A percentile compares a stretch with the other conserved stretches of the same genome.
These are phyloP conservation scores for Ptilorrhoa leucosticta DNA, from an alignment of 2,113 vertebrate species.

Conservation along the genomic window DNA sequence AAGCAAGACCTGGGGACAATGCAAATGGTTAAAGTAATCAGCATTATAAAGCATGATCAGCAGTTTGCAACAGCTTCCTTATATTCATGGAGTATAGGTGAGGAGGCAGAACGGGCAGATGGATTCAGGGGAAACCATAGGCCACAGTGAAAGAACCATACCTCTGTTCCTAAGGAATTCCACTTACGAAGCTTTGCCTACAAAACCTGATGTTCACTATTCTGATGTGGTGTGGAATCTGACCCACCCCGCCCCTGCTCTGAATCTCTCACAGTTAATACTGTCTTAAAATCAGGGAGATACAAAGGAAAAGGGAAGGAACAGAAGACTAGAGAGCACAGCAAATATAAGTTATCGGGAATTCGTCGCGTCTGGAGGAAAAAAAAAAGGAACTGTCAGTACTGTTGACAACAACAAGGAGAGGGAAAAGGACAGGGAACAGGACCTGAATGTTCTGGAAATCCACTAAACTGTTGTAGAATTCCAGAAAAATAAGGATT, in stretches of 20 bases:
- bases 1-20: neutral
- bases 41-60: neutral
- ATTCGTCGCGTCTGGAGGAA: neutral
- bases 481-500: neutral
- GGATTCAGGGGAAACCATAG: neutral
- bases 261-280: neutral
- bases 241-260: too few relatives aligned
- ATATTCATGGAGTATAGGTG: neutral
- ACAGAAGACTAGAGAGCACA: neutral
- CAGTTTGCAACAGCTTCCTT: neutral
- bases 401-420: neutral
- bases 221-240: neutral
- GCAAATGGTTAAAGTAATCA: neutral
- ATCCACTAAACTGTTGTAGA: neutral
- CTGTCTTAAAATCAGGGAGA: neutral
- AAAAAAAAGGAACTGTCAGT: neutral
- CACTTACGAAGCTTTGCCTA: neutral
- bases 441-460: neutral
- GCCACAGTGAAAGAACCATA: neutral
- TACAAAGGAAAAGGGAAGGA: neutral
- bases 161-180: neutral
- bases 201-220: neutral
- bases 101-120: neutral
- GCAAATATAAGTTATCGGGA: rapidly evolving
- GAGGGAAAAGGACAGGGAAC: neutral